phyloP scores from a whole-genome alignment of 2,888 invertebrate genomes.

The Cremastinae sp. region DNA sequence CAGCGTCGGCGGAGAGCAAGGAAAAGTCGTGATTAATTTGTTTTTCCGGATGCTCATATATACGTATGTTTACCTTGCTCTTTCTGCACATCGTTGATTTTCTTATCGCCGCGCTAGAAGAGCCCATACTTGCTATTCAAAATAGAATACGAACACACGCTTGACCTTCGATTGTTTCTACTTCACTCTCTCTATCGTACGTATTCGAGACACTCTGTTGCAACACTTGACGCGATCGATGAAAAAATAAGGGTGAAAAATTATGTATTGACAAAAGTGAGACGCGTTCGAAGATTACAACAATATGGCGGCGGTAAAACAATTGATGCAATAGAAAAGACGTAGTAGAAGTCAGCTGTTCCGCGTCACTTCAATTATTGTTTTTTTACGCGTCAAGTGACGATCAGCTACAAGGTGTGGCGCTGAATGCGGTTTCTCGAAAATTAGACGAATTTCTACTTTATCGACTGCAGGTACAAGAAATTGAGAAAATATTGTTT shows the following conservation, averaged over 20 bases:
- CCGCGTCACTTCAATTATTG: slow-evolving; percentile 1
- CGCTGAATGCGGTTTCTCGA: not conserved
- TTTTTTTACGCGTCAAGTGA: slow-evolving; percentile 2
- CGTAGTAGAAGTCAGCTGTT: slow-evolving; percentile 17
- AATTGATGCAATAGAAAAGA: not conserved
- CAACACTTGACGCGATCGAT: too few relatives aligned
- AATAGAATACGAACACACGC: slow-evolving; percentile 18
- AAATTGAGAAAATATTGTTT: too few relatives aligned
- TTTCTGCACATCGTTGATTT: slow-evolving; percentile 62
- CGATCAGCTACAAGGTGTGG: not conserved
- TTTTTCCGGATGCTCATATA: not conserved
- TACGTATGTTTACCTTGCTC: slow-evolving; percentile 64
- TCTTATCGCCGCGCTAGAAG: slow-evolving; percentile 34
- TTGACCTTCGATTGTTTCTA: slow-evolving; percentile 1
- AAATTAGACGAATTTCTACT: too few relatives aligned
- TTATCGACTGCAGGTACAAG: too few relatives aligned
- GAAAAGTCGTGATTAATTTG: too few relatives aligned
- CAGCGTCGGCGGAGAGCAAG: too few relatives aligned
- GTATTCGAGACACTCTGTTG: too few relatives aligned
- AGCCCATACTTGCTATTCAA: slow-evolving; percentile 64
- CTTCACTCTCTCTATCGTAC: not conserved
- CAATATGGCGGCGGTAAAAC: slow-evolving; percentile 38
- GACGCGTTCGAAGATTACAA: slow-evolving; percentile 14
- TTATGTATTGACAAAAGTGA: slow-evolving; percentile 3
- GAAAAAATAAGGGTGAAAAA: slow-evolving; percentile 2